Conservation (phyloP, 2,797 vertebrate genomes). For the Linurgus olivaceus region DNA sequence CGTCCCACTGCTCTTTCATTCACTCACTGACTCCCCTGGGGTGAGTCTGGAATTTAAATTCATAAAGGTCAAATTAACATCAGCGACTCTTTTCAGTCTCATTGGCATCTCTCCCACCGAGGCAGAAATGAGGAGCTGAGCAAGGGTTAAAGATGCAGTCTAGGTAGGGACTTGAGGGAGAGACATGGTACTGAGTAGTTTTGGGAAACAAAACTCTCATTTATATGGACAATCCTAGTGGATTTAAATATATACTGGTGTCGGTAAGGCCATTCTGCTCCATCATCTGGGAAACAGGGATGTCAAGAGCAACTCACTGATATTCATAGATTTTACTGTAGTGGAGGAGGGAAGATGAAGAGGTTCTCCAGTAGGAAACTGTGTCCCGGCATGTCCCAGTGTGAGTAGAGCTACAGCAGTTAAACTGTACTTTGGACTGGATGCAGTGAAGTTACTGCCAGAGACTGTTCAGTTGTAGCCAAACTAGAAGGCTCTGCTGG, state of each 20-base stretch:
- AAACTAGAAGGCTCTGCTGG: neutral
- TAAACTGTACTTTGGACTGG: neutral
- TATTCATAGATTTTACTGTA: neutral
- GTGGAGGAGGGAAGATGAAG: neutral
- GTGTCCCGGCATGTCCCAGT: neutral
- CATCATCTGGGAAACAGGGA: neutral
- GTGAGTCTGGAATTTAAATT: conserved; percentile 4
- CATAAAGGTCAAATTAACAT: conserved; percentile 28
- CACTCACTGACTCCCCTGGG: neutral
- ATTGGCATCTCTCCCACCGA: neutral
- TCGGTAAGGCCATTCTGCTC: neutral
- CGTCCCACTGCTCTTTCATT: neutral
- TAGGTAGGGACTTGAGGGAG: neutral
- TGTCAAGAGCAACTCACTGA: neutral
- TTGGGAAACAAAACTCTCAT: neutral
- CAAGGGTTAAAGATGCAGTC: neutral
- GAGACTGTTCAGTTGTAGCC: neutral
- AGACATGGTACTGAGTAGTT: neutral
- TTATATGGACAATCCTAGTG: neutral
- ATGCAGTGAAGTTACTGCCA: neutral
- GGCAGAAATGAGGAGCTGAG: neutral
- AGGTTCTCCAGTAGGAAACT: neutral
- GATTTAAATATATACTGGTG: neutral
- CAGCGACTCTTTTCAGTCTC: neutral
- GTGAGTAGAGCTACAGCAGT: neutral